These are phyloP conservation scores for Euglossa dilemma DNA, from an alignment of 1,140 invertebrate species.

Conservation along the genomic window DNA sequence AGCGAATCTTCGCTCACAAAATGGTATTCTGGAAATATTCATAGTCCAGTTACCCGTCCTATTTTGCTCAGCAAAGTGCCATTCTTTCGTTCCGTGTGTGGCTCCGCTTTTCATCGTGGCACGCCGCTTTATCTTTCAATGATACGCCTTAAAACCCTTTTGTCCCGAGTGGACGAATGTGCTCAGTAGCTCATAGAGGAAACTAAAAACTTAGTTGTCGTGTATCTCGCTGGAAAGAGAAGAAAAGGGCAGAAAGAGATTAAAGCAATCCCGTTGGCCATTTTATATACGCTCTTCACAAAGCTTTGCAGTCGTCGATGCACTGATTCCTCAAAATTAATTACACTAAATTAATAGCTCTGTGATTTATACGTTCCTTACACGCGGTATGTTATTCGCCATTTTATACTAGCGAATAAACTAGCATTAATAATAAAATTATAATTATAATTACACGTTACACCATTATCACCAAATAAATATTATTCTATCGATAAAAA, in stretches of 20 bases:
- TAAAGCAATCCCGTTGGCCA: constrained; percentile 58
- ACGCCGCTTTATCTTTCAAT: constrained; percentile 47
- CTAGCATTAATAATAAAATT: no score
- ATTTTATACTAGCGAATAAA: no score
- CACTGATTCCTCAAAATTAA: background rate
- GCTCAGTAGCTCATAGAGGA: constrained; percentile 2
- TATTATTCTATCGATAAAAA: no score
- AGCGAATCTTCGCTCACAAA: background rate
- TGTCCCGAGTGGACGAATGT: constrained; percentile 24
- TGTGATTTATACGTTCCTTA: no score
- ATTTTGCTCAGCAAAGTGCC: constrained; percentile 16
- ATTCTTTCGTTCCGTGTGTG: constrained; percentile 5
- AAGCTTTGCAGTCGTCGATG: constrained; percentile 41
- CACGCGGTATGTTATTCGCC: no score
- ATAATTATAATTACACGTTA: no score
- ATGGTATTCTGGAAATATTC: constrained; percentile 24
- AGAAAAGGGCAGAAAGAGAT: constrained; percentile 23
- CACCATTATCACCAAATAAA: no score
- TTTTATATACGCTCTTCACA: constrained; percentile 33
- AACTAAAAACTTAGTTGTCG: constrained; percentile 31
- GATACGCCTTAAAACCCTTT: constrained; percentile 47
- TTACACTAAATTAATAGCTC: no score
- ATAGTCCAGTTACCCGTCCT: background rate
- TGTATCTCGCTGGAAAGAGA: background rate
- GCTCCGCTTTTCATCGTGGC: background rate